Base-by-base conservation (phyloP, 2,888 invertebrate genomes). In the Syrphus vitripennis region DNA sequence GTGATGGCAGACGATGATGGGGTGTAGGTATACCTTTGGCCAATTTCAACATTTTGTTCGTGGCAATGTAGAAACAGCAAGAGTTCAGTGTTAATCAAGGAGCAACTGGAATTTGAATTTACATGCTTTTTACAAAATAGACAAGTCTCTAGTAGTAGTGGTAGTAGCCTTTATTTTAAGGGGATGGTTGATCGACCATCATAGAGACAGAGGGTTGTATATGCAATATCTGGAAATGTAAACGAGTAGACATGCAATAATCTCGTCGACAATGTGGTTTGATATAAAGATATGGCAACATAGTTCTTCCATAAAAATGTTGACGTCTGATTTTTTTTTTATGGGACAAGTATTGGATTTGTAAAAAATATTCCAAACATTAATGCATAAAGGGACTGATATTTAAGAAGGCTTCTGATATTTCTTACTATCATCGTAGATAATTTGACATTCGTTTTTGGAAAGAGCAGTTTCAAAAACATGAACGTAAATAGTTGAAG, bases 31-130 rank as follows among this genome's bases (percentile, higher is more conserved):
- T 34, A 9, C 9, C 3, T 34, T 34, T 63, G 42, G 24, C n/a
- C 19, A 74, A 65, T 16, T 34, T 55, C 59, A 67, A 74, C 61
- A 37, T 70, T 75, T 77, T 57, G 69, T 61, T 50, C 29, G 10
- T 76, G 4, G 26, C 9, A 48, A 16, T 57, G 21, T 45, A 59
- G 48, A 26, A 50, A 65, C 59, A 14, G 45, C 34, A 57, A n/a
- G 69, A 59, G 48, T 77, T 67, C 67, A 59, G 65, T 72, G 82
- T 77, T 82, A 82, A 82, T 82, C 82, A 77, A 67, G 77, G 67
- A 67, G 70, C 71, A 65, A 82, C 45, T 67, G 77, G n/a, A 57
- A 82, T 48, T 82, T 71, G 21, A 77, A 82, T 65, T 82, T 72
- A 77, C 77, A 77, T 57, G 37, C 34, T 71, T 57, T 42, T 59